Percentiles rank a stretch among this genome's conserved stretches.
Conservation (phyloP, 2,888 invertebrate species). For the Drosophila mulleri region DNA sequence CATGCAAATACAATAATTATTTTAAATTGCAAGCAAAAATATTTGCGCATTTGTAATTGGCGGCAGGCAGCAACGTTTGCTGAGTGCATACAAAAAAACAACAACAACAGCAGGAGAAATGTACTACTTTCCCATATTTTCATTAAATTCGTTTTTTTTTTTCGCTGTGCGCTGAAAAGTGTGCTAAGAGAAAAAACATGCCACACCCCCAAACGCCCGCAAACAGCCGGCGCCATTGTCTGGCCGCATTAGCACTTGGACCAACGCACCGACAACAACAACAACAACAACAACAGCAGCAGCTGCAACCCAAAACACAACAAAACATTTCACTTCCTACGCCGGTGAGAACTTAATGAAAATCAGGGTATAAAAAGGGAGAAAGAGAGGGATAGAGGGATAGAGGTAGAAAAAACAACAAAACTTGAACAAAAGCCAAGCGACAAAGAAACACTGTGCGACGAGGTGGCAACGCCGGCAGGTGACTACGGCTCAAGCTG, state of each 20-base stretch:
- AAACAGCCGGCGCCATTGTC: slow-evolving; percentile 60
- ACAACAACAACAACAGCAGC: slow-evolving; percentile 30
- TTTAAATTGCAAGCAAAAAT: slow-evolving; percentile 72
- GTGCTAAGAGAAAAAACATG: slow-evolving; percentile 27
- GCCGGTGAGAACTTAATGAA: slow-evolving; percentile 65
- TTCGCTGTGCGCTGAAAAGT: slow-evolving; percentile 29
- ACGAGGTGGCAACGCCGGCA: slow-evolving; percentile 6
- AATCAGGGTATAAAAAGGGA: slow-evolving; percentile 41
- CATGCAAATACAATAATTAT: slow-evolving; percentile 65
- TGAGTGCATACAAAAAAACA: slow-evolving; percentile 19
- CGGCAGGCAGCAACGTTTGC: slow-evolving; percentile 39
- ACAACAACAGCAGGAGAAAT: slow-evolving; percentile 8
- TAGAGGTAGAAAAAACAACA: slow-evolving; percentile 17
- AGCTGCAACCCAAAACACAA: slow-evolving; percentile 38
- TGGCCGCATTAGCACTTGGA: slow-evolving; percentile 77
- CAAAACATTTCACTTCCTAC: slow-evolving; percentile 72
- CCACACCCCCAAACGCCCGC: slow-evolving; percentile 7
- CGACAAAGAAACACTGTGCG: slow-evolving; percentile 45
- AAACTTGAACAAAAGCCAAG: slow-evolving; percentile 56
- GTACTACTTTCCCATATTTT: slow-evolving; percentile 51
- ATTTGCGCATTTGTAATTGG: slow-evolving; percentile 72
- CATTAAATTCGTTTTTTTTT: slow-evolving; percentile 47
- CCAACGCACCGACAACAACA: slow-evolving; percentile 54
- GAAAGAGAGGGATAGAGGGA: not conserved
- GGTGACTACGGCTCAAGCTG: slow-evolving; percentile 44